These are phyloP conservation scores for Oopsacas minuta DNA, from an alignment of 37 sponge, comb jelly and placozoan species.

Conservation along the genomic window DNA sequence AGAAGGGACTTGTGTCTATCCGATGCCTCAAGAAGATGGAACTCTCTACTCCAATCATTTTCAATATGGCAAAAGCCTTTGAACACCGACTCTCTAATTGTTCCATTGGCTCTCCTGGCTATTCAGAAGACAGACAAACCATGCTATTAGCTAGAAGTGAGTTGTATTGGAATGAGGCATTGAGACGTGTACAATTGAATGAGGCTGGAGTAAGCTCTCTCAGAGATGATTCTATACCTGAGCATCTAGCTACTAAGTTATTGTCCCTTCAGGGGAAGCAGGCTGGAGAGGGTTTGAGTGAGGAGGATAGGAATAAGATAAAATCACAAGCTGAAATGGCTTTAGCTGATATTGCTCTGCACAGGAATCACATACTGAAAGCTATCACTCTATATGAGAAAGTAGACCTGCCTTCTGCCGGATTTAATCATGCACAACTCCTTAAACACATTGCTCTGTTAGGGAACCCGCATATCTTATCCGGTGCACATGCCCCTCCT, in stretches of 20 bases:
- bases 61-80: background rate
- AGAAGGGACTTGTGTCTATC: background rate
- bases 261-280: background rate
- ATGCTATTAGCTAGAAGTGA: background rate
- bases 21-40: slow-evolving; percentile 15
- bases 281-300: background rate
- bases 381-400: background rate
- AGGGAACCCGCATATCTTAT: background rate
- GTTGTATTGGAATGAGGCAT: background rate
- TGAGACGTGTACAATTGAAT: background rate
- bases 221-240: background rate
- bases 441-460: background rate
- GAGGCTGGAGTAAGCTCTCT: slow-evolving; percentile 8
- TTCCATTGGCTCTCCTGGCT: background rate
- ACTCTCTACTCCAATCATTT: background rate
- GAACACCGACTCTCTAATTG: background rate
- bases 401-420: background rate
- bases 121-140: background rate
- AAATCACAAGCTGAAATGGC: background rate
- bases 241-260: background rate
- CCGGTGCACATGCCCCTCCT: background rate
- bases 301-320: background rate
- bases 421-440: background rate
- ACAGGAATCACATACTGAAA: background rate
- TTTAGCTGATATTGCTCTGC: background rate